phyloP scores from a whole-genome alignment of 1,140 invertebrate species.

The Papilio helenus region DNA sequence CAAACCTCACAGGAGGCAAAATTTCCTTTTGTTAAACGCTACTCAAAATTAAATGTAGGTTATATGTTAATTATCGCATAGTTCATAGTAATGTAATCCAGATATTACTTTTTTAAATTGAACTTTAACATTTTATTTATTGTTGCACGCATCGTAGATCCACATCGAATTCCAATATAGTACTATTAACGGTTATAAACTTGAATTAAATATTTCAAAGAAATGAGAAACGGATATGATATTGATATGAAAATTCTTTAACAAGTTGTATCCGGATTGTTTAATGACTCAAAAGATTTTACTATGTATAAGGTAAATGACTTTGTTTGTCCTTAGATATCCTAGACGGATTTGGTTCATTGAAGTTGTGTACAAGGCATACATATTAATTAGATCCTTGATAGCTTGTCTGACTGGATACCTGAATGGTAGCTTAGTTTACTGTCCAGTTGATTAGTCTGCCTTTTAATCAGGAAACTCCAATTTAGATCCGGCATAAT shows the following conservation, averaged over 20 bases:
- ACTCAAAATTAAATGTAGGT: background rate
- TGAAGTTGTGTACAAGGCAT: background rate
- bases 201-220: background rate
- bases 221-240: conserved; percentile 3
- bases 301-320: background rate
- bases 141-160: too few species aligned
- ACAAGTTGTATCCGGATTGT: background rate
- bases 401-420: background rate
- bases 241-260: background rate
- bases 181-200: too few species aligned
- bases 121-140: too few species aligned
- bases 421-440: too few species aligned
- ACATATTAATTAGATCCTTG: conserved; percentile 18
- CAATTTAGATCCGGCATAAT: background rate
- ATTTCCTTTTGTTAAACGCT: background rate
- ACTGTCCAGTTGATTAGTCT: background rate
- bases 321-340: background rate
- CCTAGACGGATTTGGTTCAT: conserved; percentile 1
- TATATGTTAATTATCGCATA: too few species aligned
- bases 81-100: too few species aligned
- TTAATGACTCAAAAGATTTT: background rate
- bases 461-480: background rate
- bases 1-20: conserved; percentile 17
- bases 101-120: too few species aligned
- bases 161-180: too few species aligned